Percentiles rank a stretch among this genome's conserved stretches.
Evolutionary conservation across 2,113 vertebrate species (phyloP).

Genomic region (Illadopsis cleaveri): DNA sequence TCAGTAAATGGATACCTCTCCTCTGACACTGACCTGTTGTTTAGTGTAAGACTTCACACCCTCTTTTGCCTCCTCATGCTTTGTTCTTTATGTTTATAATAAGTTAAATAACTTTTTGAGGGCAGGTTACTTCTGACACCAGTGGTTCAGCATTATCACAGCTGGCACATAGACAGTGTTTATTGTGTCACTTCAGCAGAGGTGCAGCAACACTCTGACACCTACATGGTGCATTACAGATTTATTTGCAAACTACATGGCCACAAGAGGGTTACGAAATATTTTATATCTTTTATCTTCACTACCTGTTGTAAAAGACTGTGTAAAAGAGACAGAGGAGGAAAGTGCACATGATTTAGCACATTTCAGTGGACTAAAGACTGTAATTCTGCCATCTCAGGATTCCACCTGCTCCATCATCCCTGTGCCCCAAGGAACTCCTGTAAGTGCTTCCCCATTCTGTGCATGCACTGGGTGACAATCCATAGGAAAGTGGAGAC

Average conservation of each 20-base stretch:
- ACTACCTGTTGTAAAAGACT: not conserved
- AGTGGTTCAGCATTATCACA: not conserved
- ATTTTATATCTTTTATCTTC: not conserved
- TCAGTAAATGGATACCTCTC: not conserved
- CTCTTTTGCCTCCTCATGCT: not conserved
- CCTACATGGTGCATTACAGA: not conserved
- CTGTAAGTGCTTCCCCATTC: not conserved
- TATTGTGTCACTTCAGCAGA: not conserved
- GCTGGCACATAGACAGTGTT: not conserved
- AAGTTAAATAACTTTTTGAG: not conserved
- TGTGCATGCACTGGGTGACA: not conserved
- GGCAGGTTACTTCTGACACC: not conserved
- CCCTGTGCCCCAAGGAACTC: not conserved
- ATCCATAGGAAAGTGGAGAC: not conserved
- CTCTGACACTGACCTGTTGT: not conserved
- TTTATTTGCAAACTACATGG: not conserved
- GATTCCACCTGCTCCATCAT: not conserved
- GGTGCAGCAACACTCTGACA: not conserved
- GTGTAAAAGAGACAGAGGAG: not conserved
- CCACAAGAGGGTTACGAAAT: not conserved
- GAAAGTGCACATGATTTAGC: not conserved
- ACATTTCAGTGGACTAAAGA: not conserved
- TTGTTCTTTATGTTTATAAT: not conserved
- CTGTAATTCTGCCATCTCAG: not conserved
- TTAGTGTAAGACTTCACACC: not conserved